Evolutionary conservation across 2,113 vertebrate genomes (phyloP), one percentile per base, ranked within the genome.

Genomic region (Nesogale talazaci): DNA sequence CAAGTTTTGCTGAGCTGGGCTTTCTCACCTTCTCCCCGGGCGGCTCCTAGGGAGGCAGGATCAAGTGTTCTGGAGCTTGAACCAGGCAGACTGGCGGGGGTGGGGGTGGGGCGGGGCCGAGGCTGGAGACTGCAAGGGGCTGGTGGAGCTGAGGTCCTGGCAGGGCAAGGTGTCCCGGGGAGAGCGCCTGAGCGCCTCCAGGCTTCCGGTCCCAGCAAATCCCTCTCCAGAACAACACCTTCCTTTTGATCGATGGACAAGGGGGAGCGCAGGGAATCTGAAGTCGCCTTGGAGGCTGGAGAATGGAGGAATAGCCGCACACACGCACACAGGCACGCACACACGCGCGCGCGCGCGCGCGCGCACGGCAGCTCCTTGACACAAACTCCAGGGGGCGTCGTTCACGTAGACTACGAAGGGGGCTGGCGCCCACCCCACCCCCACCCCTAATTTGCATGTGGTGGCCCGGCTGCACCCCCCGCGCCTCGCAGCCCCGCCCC

Each of bases 301-400:
- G 74, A 76, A 42, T 42, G 40, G 57, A 2, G 38, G n/a, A 77
- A 16, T 25, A 61, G 8, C 4, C 29, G 10, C 10, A 3, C 70
- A 19, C 82, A 29, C 86, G 25, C 78, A 63, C 57, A 76, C 67
- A 77, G 79, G 25, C 34, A 40, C 63, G 14, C 70, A 23, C 78
- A 0, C n/a, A 27, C 36, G n/a, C n/a, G n/a, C n/a, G n/a, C n/a
- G n/a, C n/a, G n/a, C n/a, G n/a, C n/a, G n/a, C n/a, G n/a, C n/a
- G n/a, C n/a, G n/a, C n/a, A n/a, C n/a, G 25, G 2, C 3, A 27
- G 65, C 38, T 2, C 10, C 15, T 3, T 7, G 79, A 14, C 84
- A 90, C 57, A 29, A 72, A 40, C 96, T 96, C 90, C 94, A 97
- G 95, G 95, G 94, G 95, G 95, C 92, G 75, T 94, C 83, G 83